These are phyloP conservation scores for Oppia nitens DNA, from an alignment of 1,140 invertebrate genomes.

Conservation along the genomic window DNA sequence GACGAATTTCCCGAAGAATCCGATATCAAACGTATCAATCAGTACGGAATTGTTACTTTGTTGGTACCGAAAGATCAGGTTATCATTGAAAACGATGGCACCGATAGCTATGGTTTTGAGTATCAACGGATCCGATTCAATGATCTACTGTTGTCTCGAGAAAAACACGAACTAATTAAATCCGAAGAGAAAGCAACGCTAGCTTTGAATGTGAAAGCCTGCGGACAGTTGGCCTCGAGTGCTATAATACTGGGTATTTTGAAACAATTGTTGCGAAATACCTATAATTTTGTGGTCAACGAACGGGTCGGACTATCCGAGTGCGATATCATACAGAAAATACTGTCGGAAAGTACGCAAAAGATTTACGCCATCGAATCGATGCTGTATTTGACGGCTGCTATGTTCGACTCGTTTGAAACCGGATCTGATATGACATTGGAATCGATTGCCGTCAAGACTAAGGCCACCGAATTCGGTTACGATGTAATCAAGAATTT, in stretches of 20 bases:
- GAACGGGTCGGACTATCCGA: constrained; percentile 4
- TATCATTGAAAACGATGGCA: neutral
- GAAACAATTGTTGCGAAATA: constrained; percentile 3
- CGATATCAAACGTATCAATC: neutral
- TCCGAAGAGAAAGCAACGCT: neutral
- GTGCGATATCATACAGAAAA: constrained; percentile 26
- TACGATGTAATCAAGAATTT: neutral
- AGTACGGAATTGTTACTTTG: constrained; percentile 7
- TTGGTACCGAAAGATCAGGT: constrained; percentile 12
- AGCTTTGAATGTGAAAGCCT: constrained; percentile 11
- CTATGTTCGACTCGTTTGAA: constrained; percentile 45
- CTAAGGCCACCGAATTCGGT: constrained; percentile 7
- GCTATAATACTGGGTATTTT: constrained; percentile 12
- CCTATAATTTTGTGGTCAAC: constrained; percentile 13
- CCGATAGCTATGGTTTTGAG: constrained; percentile 1
- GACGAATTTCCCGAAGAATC: constrained; percentile 5
- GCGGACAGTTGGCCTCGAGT: constrained; percentile 12
- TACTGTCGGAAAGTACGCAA: constrained; percentile 36
- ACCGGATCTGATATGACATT: constrained; percentile 41
- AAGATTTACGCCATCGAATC: constrained; percentile 55
- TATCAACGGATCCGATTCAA: constrained; percentile 14
- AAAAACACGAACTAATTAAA: constrained; percentile 8
- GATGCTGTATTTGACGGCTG: constrained; percentile 52
- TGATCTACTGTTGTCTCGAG: neutral
- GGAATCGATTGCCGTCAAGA: constrained; percentile 32